Conservation (phyloP, 2,113 vertebrate species). For the Plotosus lineatus region DNA sequence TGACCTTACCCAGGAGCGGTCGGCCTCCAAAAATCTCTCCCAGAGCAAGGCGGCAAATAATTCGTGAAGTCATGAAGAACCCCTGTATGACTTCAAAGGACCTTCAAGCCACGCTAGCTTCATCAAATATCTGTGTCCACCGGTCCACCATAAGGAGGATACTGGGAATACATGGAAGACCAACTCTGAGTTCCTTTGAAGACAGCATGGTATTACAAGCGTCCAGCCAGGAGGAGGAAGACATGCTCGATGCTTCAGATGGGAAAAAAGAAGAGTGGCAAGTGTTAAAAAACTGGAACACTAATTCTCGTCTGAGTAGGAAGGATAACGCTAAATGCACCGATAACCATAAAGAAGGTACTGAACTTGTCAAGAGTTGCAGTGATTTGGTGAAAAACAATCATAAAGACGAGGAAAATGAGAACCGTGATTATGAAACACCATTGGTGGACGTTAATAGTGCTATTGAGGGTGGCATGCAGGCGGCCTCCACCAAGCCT, state of each 20-base stretch:
- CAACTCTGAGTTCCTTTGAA: conserved; percentile 23
- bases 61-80: conserved; percentile 33
- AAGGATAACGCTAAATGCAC: background rate
- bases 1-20: conserved; percentile 25
- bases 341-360: background rate
- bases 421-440: background rate
- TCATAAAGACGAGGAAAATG: background rate
- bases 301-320: background rate
- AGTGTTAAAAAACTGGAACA: background rate
- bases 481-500: background rate
- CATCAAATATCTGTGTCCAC: conserved; percentile 25
- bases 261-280: background rate
- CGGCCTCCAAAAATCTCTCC: conserved; percentile 36
- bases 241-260: background rate
- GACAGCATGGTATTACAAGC: background rate
- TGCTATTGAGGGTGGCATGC: background rate
- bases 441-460: background rate
- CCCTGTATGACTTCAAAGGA: conserved; percentile 36
- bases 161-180: conserved; percentile 35
- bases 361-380: background rate
- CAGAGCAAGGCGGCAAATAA: conserved; percentile 23
- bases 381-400: background rate
- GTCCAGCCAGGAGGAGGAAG: background rate
- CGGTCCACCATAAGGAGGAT: conserved; percentile 40
- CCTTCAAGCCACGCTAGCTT: conserved; percentile 29